Evolutionary conservation across 2,113 vertebrate genomes (phyloP).

Genomic region (Vanacampus margaritifer): DNA sequence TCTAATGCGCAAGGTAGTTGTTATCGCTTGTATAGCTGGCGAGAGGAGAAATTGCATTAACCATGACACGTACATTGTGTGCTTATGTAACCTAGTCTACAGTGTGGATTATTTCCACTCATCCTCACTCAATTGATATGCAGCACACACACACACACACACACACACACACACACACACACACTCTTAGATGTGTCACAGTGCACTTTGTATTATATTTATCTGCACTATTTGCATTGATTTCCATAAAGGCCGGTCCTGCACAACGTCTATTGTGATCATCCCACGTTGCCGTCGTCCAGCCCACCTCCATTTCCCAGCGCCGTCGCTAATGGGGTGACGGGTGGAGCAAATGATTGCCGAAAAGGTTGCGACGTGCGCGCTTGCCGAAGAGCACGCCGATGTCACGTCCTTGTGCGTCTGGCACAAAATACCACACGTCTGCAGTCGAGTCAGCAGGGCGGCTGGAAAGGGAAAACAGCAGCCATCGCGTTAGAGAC

Average conservation of each 20-base stretch:
- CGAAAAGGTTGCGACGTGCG: slow-evolving; percentile 40
- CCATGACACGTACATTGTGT: too few species aligned
- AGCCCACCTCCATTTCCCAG: slow-evolving; percentile 22
- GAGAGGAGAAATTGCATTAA: too few species aligned
- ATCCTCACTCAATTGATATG: background rate
- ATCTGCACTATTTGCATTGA: slow-evolving; percentile 22
- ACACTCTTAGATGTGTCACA: slow-evolving; percentile 12
- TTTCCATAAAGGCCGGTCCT: slow-evolving; percentile 23
- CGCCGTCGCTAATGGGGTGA: slow-evolving; percentile 26
- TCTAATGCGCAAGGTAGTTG: too few species aligned
- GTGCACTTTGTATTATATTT: slow-evolving; percentile 36
- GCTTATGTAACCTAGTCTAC: too few species aligned
- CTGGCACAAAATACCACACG: background rate
- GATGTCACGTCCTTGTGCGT: background rate
- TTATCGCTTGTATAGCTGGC: too few species aligned
- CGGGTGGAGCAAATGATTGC: slow-evolving; percentile 32
- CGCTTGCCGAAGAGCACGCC: background rate
- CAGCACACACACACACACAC: slow-evolving; percentile 1
- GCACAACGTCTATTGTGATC: slow-evolving; percentile 35
- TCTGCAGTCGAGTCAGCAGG: background rate
- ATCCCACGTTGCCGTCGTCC: slow-evolving; percentile 27
- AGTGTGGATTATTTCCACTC: too few species aligned
- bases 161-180: slow-evolving; percentile 3
- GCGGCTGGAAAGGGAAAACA: background rate
- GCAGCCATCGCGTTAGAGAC: background rate